Base-by-base conservation (phyloP, 2,888 invertebrate species). In the Caenorhabditis becei region DNA sequence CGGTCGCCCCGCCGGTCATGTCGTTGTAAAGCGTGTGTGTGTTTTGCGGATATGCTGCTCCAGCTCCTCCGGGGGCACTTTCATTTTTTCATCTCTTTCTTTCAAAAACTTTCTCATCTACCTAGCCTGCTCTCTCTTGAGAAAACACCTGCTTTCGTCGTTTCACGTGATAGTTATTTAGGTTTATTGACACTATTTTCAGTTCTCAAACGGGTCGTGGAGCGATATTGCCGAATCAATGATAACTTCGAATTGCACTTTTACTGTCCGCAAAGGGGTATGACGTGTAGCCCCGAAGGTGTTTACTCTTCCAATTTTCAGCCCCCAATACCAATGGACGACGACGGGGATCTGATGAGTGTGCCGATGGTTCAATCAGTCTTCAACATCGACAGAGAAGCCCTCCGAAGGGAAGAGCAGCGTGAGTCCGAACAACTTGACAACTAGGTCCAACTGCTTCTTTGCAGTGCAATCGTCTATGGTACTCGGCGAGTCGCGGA, bases 171-270 rank as follows among this genome's bases (percentile, higher is more conserved):
- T n/a, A n/a, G n/a, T 59, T 51, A 24, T 59, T 18, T 47, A 10
- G 41, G 41, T 41, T 41, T 41, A 41, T 41, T 11, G 16, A 10
- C 16, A 3, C 14, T 32, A 26, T 51, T 83, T 84, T 24, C 67
- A 85, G 85, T 83, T 85, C n/a, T 85, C 85, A 16, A 81, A 82
- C 70, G 82, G 77, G 49, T 85, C 85, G 28, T 85, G 85, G 85
- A 84, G 86, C 62, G 84, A 84, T 67, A 80, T 83, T 37, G 80
- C 72, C 20, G 86, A 84, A 23, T 80, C 80, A 16, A 83, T 83
- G 83, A 77, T 80, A 32, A 80, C 74, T 10, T 83, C 83, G 28
- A 80, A 80, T 44, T 80, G 77, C 51, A 83, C 83, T 20, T 83
- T 79, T 23, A 80, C 80, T 3, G 80, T 83, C 8, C 26, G 83